Base-by-base conservation (phyloP, 2,113 vertebrate species). In the Numenius arquata region DNA sequence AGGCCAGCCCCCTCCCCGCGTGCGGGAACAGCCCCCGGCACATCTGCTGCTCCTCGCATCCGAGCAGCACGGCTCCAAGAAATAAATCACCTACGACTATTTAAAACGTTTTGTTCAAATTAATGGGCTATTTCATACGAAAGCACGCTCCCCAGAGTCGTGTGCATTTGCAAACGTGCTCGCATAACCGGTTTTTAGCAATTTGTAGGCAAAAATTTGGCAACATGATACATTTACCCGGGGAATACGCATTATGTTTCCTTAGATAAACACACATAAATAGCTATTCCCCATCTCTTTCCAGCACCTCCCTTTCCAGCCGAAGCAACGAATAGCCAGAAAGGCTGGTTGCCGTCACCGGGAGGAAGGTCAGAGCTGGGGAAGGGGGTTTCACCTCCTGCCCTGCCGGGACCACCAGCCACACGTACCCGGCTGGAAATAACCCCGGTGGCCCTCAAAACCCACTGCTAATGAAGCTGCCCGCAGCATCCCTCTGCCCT, bases 31-130 rank as follows among this genome's bases (percentile, higher is more conserved):
- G 47, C 47, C 47, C 47, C 47, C 47, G 71, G 74, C 17, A 63
- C 22, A 6, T 6, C 55, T 5, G 43, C 78, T 56, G 3, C 75
- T 56, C 25, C 8, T 48, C 66, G 12, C 15, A 21, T 21, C 75
- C 34, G 21, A 74, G 93, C 34, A 34, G 17, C 14, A 2, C 5
- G 78, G 89, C 74, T 40, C 50, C 84, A 1, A 55, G 12, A 79
- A 81, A 91, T 76, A 68, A 89, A 93, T 40, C 73, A 87, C 26
- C 66, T 30, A 15, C 12, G 91, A 84, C 91, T 74, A 77, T 66
- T 94, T 72, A 88, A 88, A 92, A 89, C 76, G 4, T 89, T 96
- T 91, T 90, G 89, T 58, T 89, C 85, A 95, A 90, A 97, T 96
- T 93, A 97, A 97, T 55, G 93, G 95, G 71, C 94, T 93, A 62